Percentiles rank a stretch among this genome's conserved stretches.
These are phyloP conservation scores for Orgyia antiqua DNA, from an alignment of 2,888 invertebrate genomes.

Conservation along the genomic window DNA sequence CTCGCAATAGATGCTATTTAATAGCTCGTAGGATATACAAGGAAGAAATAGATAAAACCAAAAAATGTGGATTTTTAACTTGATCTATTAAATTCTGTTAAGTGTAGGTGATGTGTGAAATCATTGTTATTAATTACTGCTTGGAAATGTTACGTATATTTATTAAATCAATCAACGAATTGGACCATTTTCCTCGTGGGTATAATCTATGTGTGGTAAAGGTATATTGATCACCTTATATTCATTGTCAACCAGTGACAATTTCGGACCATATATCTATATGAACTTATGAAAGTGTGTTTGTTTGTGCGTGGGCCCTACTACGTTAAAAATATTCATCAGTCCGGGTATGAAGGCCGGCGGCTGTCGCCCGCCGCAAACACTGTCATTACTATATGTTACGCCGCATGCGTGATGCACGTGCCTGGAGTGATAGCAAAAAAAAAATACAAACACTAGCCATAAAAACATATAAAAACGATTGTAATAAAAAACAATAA, in stretches of 20 bases:
- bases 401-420: constrained; percentile 59
- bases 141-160: no score
- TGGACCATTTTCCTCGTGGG: no score
- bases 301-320: constrained; percentile 33
- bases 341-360: constrained; percentile 41
- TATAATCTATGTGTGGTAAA: no score
- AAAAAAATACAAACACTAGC: constrained; percentile 2
- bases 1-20: no score
- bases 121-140: no score
- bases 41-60: no score
- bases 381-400: constrained; percentile 45
- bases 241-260: constrained; percentile 22
- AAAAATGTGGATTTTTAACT: no score
- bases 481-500: no score
- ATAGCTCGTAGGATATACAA: no score
- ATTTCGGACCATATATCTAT: constrained; percentile 25
- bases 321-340: constrained; percentile 37
- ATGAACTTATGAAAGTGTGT: constrained; percentile 23
- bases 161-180: no score
- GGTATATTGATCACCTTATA: constrained; percentile 21
- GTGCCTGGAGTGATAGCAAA: constrained; percentile 46
- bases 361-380: constrained; percentile 32
- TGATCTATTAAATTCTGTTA: no score
- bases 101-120: no score
- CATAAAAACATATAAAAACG: background rate